Conservation (phyloP, 2,888 invertebrate species). For the Drosophila crucigera region DNA sequence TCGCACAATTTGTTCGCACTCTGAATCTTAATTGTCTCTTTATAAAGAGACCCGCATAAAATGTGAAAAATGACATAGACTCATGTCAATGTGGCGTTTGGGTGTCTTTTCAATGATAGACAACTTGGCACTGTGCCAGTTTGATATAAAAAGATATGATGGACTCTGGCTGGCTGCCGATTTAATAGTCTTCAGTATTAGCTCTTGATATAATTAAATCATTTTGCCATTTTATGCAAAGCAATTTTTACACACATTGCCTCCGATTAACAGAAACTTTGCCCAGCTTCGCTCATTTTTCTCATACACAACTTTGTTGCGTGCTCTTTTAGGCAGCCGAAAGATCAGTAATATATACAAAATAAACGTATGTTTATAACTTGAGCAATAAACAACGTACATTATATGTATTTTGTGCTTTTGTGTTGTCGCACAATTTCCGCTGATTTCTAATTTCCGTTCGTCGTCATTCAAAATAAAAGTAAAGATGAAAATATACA, state of each 20-base stretch:
- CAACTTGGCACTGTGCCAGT: neutral
- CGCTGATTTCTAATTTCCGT: constrained; percentile 79
- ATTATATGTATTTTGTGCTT: constrained; percentile 43
- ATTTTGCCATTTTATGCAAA: neutral
- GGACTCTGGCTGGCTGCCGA: neutral
- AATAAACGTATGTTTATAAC: constrained; percentile 5
- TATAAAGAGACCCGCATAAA: neutral
- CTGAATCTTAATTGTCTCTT: neutral
- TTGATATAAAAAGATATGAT: neutral
- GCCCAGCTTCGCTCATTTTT: neutral
- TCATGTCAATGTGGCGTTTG: neutral
- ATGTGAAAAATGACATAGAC: neutral
- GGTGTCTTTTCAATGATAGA: neutral
- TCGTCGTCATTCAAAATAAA: constrained; percentile 62
- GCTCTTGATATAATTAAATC: neutral
- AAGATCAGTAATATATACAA: constrained; percentile 16
- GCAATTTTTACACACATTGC: neutral
- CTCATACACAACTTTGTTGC: constrained; percentile 8
- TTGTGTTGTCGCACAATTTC: constrained; percentile 67
- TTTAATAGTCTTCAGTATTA: neutral
- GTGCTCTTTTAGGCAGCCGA: constrained; percentile 1
- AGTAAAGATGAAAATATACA: constrained; percentile 10
- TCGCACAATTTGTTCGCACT: neutral
- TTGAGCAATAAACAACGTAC: constrained; percentile 40
- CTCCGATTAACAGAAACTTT: neutral